These are phyloP conservation scores for Oreochromis spilurus DNA, from an alignment of 2,113 vertebrate genomes.

Conservation along the genomic window DNA sequence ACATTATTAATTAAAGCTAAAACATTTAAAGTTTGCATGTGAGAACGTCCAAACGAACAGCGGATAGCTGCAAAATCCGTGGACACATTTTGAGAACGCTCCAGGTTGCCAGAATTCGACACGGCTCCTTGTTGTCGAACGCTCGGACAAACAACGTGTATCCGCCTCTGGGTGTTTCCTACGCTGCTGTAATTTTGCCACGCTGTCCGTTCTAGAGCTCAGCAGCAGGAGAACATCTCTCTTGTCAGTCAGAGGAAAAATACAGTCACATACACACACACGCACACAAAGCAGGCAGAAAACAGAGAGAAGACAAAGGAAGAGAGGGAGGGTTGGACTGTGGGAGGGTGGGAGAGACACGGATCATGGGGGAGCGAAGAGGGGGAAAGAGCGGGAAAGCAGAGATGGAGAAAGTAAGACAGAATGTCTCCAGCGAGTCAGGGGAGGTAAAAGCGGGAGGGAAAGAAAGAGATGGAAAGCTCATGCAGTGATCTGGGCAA, in stretches of 20 bases:
- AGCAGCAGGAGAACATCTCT: conserved; percentile 24
- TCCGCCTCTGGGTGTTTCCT: conserved; percentile 1
- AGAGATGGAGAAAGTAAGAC: conserved; percentile 45
- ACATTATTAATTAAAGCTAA: conserved; percentile 3
- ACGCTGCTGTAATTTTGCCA: conserved; percentile 10
- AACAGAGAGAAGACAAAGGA: conserved; percentile 56
- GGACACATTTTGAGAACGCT: neutral
- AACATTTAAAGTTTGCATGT: neutral
- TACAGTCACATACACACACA: neutral
- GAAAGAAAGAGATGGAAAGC: neutral
- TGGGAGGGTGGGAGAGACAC: conserved; percentile 10
- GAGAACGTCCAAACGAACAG: neutral
- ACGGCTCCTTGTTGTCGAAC: neutral
- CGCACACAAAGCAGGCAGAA: conserved; percentile 7
- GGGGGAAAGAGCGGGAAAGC: conserved; percentile 57
- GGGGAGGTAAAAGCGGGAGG: conserved; percentile 19
- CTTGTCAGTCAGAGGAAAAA: conserved; percentile 36
- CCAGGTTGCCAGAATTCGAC: neutral
- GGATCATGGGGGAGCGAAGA: conserved; percentile 4
- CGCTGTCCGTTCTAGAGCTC: neutral
- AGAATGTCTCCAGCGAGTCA: neutral
- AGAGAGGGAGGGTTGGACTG: conserved; percentile 41
- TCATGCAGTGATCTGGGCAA: conserved; percentile 1
- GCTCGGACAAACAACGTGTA: conserved; percentile 3
- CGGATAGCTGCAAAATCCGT: neutral